These are phyloP conservation scores for Limenitis camilla DNA, from an alignment of 2,888 invertebrate genomes.

Conservation along the genomic window DNA sequence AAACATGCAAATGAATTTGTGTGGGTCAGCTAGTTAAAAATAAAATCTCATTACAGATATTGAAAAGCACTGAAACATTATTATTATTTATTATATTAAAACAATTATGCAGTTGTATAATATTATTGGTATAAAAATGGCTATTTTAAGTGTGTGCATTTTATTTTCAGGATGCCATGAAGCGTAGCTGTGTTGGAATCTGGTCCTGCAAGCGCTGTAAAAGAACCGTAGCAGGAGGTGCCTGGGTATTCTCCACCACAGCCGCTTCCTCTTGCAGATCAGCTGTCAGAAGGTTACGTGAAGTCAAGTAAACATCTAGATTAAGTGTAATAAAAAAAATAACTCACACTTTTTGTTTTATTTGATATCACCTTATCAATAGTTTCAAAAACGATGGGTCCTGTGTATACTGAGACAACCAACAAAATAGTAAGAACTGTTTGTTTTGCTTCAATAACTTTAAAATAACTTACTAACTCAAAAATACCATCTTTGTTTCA, in stretches of 20 bases:
- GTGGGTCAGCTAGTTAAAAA: no score
- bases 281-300: constrained; percentile 96
- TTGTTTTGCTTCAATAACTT: no score
- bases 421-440: no score
- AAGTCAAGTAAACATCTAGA: constrained; percentile 75
- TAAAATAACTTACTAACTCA: no score
- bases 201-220: constrained; percentile 99
- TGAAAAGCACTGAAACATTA: no score
- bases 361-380: constrained; percentile 11
- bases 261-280: constrained; percentile 98
- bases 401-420: no score
- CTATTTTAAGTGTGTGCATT: neutral
- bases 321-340: constrained; percentile 59
- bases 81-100: no score
- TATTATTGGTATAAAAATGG: neutral
- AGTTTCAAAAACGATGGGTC: no score
- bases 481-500: no score
- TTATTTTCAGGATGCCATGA: constrained; percentile 94
- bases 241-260: constrained; percentile 98
- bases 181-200: constrained; percentile 96
- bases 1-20: no score
- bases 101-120: neutral
- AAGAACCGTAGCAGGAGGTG: constrained; percentile 97
- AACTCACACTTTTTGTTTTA: constrained; percentile 38
- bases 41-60: no score